These are phyloP conservation scores for Cyanistes caeruleus DNA, from an alignment of 2,113 vertebrate species.

Conservation along the genomic window DNA sequence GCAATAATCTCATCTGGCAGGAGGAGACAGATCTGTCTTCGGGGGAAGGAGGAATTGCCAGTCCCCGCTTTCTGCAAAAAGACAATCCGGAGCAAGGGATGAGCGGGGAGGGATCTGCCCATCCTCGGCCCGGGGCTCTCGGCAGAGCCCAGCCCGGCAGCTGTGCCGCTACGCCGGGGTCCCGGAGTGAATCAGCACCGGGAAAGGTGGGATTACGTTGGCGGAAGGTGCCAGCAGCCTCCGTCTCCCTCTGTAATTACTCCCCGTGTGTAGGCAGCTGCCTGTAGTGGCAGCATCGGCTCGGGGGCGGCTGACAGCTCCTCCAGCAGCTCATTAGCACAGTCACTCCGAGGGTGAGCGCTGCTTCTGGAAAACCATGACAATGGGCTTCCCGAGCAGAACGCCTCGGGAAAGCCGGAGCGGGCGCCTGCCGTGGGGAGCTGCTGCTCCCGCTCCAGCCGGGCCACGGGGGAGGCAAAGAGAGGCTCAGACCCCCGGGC, in stretches of 20 bases:
- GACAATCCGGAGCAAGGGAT: accelerated
- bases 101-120: not conserved
- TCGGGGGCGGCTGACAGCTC: slow-evolving; percentile 62
- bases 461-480: not conserved
- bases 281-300: slow-evolving; percentile 26
- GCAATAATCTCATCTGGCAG: not conserved
- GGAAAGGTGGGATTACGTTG: slow-evolving; percentile 36
- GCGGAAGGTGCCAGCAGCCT: slow-evolving; percentile 56
- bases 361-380: not conserved
- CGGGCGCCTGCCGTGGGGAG: not conserved
- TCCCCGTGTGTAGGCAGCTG: slow-evolving; percentile 61
- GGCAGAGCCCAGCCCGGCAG: not conserved
- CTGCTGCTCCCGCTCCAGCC: not conserved
- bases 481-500: accelerated
- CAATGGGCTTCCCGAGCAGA: not conserved
- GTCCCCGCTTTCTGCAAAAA: not conserved
- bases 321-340: slow-evolving; percentile 47
- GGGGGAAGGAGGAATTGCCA: not conserved
- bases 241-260: slow-evolving; percentile 67
- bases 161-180: not conserved
- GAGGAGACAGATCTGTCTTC: not conserved
- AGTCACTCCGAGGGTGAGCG: not conserved
- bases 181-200: slow-evolving; percentile 39
- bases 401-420: not conserved
- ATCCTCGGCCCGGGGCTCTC: not conserved